phyloP scores from a whole-genome alignment of 1,140 invertebrate species.

The Cecropterus lyciades region DNA sequence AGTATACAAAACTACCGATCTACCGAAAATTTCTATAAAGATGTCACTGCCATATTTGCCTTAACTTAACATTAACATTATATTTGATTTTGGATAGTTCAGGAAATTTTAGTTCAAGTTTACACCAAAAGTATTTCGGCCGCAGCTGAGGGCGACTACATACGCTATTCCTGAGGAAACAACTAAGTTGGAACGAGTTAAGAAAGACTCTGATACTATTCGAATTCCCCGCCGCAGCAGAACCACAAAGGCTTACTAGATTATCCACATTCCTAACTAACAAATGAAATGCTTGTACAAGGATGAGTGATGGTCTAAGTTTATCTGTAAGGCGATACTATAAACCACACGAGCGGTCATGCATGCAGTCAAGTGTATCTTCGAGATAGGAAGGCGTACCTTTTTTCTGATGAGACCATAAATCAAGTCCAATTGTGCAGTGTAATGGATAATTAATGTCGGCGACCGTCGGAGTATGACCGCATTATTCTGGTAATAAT shows the following conservation, averaged over 20 bases:
- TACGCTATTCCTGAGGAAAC: too few species aligned
- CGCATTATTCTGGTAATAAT: constrained; percentile 26
- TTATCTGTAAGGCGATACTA: constrained; percentile 23
- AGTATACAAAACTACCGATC: too few species aligned
- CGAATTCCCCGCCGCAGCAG: too few species aligned
- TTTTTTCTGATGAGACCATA: constrained; percentile 33
- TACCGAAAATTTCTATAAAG: too few species aligned
- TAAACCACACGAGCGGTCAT: constrained; percentile 23
- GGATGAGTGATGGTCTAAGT: constrained; percentile 21
- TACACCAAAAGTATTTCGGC: too few species aligned
- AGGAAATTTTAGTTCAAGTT: too few species aligned
- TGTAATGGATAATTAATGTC: constrained; percentile 29
- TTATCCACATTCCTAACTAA: constrained; percentile 3
- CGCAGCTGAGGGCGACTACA: too few species aligned
- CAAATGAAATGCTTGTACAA: constrained; percentile 25
- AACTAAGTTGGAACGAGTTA: too few species aligned
- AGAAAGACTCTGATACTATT: too few species aligned
- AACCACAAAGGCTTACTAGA: neutral
- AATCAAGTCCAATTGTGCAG: constrained; percentile 36
- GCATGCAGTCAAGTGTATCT: constrained; percentile 31
- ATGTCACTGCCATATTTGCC: too few species aligned
- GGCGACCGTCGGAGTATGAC: constrained; percentile 12
- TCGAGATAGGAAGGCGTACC: neutral
- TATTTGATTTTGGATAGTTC: too few species aligned
- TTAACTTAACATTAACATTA: too few species aligned